Conservation (phyloP, 2,888 invertebrate species). For the Craniophora ligustri region DNA sequence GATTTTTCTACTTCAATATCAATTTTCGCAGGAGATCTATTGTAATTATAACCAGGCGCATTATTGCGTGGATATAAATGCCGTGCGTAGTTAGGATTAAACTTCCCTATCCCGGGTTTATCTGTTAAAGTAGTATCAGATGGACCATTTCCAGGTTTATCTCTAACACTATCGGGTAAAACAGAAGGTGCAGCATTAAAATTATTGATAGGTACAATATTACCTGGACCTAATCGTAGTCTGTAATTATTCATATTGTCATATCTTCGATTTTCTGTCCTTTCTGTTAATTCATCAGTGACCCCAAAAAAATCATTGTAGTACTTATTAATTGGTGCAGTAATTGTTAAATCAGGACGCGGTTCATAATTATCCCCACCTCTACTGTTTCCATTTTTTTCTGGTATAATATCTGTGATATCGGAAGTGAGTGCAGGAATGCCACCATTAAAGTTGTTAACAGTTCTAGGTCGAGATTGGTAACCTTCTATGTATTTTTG, state of each 20-base stretch:
- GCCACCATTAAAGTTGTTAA: conserved; percentile 19
- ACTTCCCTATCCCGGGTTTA: too few relatives aligned
- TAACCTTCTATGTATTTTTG: neutral
- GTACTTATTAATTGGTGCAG: neutral
- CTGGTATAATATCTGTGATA: neutral
- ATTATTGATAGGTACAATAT: neutral
- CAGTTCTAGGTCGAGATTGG: neutral
- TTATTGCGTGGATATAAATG: neutral
- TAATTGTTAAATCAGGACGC: neutral
- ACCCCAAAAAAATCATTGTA: neutral
- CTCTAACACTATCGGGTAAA: too few relatives aligned
- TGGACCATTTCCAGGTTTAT: neutral
- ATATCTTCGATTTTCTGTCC: neutral
- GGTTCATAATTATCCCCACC: neutral
- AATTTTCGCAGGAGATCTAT: neutral
- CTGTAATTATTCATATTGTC: neutral
- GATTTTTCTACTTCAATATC: neutral
- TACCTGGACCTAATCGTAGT: neutral
- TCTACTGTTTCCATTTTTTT: neutral
- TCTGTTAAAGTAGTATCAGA: neutral
- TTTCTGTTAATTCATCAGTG: neutral
- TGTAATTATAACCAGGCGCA: neutral
- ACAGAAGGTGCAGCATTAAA: neutral
- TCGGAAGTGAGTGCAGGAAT: too few relatives aligned
- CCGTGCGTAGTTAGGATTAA: neutral